Evolutionary conservation across 2,888 invertebrate species (phyloP).

Genomic region (Ornithoptera priamus): DNA sequence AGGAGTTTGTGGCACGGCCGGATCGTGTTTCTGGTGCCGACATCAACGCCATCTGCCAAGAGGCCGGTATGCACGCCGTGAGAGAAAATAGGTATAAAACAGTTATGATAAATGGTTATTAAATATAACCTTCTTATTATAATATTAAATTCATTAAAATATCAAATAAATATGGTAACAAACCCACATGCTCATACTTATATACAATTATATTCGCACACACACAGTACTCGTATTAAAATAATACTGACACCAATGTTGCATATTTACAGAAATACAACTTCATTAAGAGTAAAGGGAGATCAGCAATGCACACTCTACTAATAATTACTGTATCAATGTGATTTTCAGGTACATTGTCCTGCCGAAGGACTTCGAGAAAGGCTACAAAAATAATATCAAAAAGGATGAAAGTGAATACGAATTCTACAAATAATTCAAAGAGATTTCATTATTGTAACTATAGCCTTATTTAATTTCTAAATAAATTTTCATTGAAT

Average conservation of each 20-base stretch:
- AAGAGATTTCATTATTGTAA: conserved; percentile 27
- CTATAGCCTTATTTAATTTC: conserved; percentile 33
- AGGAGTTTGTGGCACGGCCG: conserved; percentile 98
- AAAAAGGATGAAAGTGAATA: conserved; percentile 99
- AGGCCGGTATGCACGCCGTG: conserved; percentile 99
- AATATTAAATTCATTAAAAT: too few relatives aligned
- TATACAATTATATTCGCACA: too few relatives aligned
- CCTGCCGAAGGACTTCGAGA: conserved; percentile 99
- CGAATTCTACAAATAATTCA: conserved; percentile 93
- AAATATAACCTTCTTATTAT: too few relatives aligned
- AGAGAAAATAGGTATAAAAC: conserved; percentile 91
- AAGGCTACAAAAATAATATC: conserved; percentile 99
- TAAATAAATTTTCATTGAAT: conserved; percentile 31
- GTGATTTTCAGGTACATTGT: conserved; percentile 88
- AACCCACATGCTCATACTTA: too few relatives aligned
- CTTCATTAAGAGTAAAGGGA: background rate
- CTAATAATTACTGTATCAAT: conserved; percentile 17
- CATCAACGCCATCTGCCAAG: conserved; percentile 99
- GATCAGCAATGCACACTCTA: background rate
- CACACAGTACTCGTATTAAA: too few relatives aligned
- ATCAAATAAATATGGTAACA: too few relatives aligned
- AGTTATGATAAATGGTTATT: too few relatives aligned
- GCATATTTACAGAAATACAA: too few relatives aligned
- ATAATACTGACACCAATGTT: too few relatives aligned
- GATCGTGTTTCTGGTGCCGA: conserved; percentile 99